Base-by-base conservation (phyloP, 1,140 invertebrate genomes). In the Leguminivora glycinivorella region DNA sequence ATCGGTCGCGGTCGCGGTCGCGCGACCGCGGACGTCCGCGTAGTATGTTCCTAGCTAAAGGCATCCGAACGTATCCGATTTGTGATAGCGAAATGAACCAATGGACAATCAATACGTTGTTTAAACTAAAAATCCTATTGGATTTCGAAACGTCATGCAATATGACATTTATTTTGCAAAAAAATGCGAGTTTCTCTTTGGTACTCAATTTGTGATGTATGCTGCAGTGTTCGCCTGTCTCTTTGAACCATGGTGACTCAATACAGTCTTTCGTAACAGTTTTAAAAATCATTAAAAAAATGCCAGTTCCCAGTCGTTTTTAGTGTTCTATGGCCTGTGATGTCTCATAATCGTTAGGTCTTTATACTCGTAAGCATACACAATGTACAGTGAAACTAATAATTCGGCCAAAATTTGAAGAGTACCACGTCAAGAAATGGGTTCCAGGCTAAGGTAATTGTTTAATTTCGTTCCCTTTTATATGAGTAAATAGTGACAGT, bases 391-490 rank as follows among this genome's bases (percentile, higher is more conserved):
- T 73, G 52, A 80, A 88, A 84, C 73, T 83, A 85, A 81, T 88
- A 88, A 84, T 31, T 31, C n/a, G 58, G 26, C 75, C 80, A 75
- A 83, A 86, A 87, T 77, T 81, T 76, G 70, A 71, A 70, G 76
- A 83, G 71, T 69, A 84, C 82, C 81, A 86, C 81, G 79, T 85
- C 77, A 82, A 88, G 82, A 84, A 79, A 88, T 90, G 88, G 86
- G 88, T 87, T 90, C 88, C 83, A 87, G 88, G 85, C 70, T 90
- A 80, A 83, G 88, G 88, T 89, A 85, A 76, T 73, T 74, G 67
- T 70, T 72, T 24, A 14, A 69, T 56, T 70, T 70, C 19, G 38
- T 68, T 17, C 56, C 26, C 10, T 17, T 7, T 14, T 22, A 34
- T 25, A 12, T 58, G 22, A 47, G 5, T 66, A 63, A n/a, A 24